phyloP scores from a whole-genome alignment of 2,888 invertebrate genomes.

The Muschampia plurimacula region DNA sequence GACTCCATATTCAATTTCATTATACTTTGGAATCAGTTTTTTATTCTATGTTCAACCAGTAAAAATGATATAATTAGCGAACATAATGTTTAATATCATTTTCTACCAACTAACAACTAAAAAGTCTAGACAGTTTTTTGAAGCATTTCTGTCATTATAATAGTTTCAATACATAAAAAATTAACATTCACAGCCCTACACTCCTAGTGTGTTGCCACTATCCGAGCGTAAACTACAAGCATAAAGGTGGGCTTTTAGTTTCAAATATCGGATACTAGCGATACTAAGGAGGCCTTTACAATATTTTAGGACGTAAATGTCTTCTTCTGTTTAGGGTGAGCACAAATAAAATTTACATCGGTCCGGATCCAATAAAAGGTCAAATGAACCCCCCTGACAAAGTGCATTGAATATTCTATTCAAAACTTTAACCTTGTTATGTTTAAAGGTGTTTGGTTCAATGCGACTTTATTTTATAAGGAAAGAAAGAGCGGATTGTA shows the following conservation, averaged over 20 bases:
- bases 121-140: too few species aligned
- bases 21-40: background rate
- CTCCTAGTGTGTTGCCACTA: too few species aligned
- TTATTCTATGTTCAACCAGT: background rate
- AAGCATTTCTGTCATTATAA: too few species aligned
- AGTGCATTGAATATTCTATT: conserved; percentile 27
- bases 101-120: too few species aligned
- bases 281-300: too few species aligned
- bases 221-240: too few species aligned
- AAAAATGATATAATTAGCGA: too few species aligned
- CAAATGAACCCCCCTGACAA: conserved; percentile 13
- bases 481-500: background rate
- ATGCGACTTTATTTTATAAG: conserved; percentile 3
- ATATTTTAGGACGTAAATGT: background rate
- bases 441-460: conserved; percentile 13
- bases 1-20: conserved; percentile 16
- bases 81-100: too few species aligned
- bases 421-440: conserved; percentile 28
- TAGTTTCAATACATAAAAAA: too few species aligned
- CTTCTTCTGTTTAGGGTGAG: background rate
- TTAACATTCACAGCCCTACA: too few species aligned
- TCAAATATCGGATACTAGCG: too few species aligned
- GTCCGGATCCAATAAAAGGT: conserved; percentile 9
- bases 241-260: too few species aligned
- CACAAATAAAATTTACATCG: conserved; percentile 17